Evolutionary conservation across 2,888 invertebrate genomes (phyloP).

Genomic region (Patella pellucida): DNA sequence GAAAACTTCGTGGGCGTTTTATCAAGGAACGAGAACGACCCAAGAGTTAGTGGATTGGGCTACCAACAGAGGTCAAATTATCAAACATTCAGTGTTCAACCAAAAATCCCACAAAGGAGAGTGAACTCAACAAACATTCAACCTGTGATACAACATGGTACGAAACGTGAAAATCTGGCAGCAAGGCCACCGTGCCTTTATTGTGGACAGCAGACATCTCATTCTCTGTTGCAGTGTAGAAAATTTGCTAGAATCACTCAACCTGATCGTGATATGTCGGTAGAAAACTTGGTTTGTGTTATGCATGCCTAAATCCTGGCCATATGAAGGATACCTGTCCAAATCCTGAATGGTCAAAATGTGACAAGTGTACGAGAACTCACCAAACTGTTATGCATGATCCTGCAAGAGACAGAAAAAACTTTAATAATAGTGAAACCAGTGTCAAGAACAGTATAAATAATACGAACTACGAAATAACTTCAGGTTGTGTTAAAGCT

Average conservation of each 20-base stretch:
- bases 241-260: neutral
- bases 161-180: neutral
- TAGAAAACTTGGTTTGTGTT: neutral
- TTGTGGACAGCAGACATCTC: neutral
- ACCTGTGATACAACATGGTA: neutral
- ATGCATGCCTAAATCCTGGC: neutral
- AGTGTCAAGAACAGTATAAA: neutral
- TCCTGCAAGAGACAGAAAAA: no score
- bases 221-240: neutral
- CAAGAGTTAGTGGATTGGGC: neutral
- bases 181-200: neutral
- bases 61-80: neutral
- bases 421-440: no score
- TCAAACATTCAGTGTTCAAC: neutral
- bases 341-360: neutral
- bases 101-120: neutral
- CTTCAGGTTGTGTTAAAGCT: conserved; percentile 3
- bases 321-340: neutral
- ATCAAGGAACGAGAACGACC: neutral
- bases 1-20: neutral
- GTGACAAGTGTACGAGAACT: no score
- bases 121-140: no score
- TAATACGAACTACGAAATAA: neutral
- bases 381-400: no score
- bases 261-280: neutral